Conservation (phyloP, 2,888 invertebrate species). For the Netelia melanura region DNA sequence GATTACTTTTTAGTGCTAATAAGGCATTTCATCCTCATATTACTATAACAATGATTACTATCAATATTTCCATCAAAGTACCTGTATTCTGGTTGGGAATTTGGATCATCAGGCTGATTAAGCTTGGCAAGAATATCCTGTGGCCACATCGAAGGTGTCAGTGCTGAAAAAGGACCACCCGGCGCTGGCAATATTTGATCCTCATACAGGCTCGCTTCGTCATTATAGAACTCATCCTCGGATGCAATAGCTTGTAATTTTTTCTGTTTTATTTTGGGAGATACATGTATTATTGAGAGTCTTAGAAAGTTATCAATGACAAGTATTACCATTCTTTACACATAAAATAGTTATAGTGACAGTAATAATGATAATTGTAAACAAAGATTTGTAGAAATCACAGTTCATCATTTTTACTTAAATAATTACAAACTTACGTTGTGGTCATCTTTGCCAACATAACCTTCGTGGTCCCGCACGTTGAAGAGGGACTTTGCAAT, state of each 20-base stretch:
- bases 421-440: conserved; percentile 86
- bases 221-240: conserved; percentile 90
- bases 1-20: no score
- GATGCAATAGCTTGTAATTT: conserved; percentile 92
- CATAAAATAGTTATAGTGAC: background rate
- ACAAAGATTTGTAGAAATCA: conserved; percentile 4
- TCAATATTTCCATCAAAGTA: conserved; percentile 74
- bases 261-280: conserved; percentile 86
- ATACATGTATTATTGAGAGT: background rate
- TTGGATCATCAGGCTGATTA: conserved; percentile 92
- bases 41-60: no score
- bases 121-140: conserved; percentile 95
- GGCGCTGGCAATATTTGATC: conserved; percentile 91
- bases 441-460: conserved; percentile 94
- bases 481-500: conserved; percentile 96
- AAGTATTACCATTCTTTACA: background rate
- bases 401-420: background rate
- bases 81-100: conserved; percentile 90
- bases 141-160: conserved; percentile 98
- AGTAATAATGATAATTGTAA: background rate
- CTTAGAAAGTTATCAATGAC: background rate
- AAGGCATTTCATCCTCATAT: no score
- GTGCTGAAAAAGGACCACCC: conserved; percentile 96
- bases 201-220: conserved; percentile 89
- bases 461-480: conserved; percentile 94